Evolutionary conservation across 2,797 vertebrate genomes (phyloP), one percentile per base, ranked within the genome.

Genomic region (Fistularia tabacaria): DNA sequence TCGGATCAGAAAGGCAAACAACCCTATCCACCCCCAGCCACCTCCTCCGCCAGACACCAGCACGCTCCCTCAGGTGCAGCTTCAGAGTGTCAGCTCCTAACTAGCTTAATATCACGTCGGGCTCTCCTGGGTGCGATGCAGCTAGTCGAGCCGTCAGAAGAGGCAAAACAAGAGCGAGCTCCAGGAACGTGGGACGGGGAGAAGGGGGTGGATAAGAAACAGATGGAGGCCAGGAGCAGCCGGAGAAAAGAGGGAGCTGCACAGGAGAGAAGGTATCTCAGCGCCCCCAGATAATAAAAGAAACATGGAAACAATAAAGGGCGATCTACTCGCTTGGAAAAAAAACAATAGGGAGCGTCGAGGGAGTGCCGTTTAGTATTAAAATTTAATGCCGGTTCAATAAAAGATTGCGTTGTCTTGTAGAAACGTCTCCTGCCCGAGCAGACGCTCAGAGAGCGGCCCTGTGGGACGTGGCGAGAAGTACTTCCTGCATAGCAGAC

Each of bases 31-130:
- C 89, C 85, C 85, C 84, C 25, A 25, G 25, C 25, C 25, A 5
- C 25, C 25, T 25, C 25, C 25, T 25, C 25, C 25, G 2, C 25
- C 25, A 25, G 25, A 25, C 25, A 25, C 25, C 25, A 5, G 25
- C 25, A 5, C 25, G 25, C 94, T 94, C 93, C 93, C 93, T 60
- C 66, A 90, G 90, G 92, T 77, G 88, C 81, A 62, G 76, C 88
- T 91, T 93, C 85, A 89, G 86, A 90, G 86, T 87, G 91, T 88
- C 93, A 87, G 88, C 89, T 93, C 92, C 90, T 93, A 95, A 94
- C 90, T 91, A 90, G 91, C 89, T 93, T 94, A 93, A 96, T 94
- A 92, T 89, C 80, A 14, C 92, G 91, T 94, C 92, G 93, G 85
- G 90, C 91, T 93, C 92, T 93, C 87, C 88, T 77, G 93, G 90